Percentiles rank a stretch among this genome's conserved stretches.
These are phyloP conservation scores for Dione juno DNA, from an alignment of 2,888 invertebrate species.

Conservation along the genomic window DNA sequence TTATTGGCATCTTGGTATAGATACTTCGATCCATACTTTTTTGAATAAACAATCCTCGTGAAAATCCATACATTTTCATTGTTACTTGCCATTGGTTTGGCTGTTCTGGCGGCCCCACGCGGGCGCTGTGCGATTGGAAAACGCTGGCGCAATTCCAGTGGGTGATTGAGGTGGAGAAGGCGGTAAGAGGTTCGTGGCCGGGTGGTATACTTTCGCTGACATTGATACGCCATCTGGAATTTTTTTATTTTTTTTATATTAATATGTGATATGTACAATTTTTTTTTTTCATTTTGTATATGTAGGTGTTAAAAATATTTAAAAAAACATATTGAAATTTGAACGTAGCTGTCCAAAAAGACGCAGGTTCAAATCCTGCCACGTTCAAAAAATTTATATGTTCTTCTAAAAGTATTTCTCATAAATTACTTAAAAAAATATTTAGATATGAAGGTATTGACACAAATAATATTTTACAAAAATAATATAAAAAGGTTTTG, in stretches of 20 bases:
- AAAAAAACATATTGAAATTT: no score
- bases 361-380: no score
- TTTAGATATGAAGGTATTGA: no score
- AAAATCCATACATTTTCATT: background rate
- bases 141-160: slow-evolving; percentile 62
- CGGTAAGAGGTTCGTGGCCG: slow-evolving; percentile 75
- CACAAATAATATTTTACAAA: no score
- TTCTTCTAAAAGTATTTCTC: no score
- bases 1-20: background rate
- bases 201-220: slow-evolving; percentile 73
- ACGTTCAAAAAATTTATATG: no score
- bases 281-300: no score
- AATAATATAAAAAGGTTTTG: no score
- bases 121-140: slow-evolving; percentile 60
- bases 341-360: no score
- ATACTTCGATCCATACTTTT: background rate
- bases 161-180: slow-evolving; percentile 68
- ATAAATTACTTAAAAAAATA: no score
- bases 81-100: slow-evolving; percentile 15
- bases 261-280: no score
- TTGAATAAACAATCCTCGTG: background rate
- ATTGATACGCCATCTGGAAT: slow-evolving; percentile 66
- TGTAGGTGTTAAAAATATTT: no score
- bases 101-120: slow-evolving; percentile 65
- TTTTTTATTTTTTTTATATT: slow-evolving; percentile 17